phyloP scores from a whole-genome alignment of 2,888 invertebrate genomes.

The Andrena flavipes region DNA sequence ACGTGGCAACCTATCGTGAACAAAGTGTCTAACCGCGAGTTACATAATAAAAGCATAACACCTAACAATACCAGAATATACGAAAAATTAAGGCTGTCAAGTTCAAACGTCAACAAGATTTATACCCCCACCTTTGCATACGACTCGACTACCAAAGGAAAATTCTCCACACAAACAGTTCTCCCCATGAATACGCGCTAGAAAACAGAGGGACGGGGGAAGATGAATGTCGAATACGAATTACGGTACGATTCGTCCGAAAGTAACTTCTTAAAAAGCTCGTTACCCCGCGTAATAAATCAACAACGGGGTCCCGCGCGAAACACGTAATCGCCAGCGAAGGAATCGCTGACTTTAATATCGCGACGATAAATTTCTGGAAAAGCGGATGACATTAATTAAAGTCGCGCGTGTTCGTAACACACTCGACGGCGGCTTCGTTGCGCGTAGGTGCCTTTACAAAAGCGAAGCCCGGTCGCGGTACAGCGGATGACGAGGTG shows the following conservation, averaged over 20 bases:
- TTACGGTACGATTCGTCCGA: neutral
- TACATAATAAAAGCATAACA: too few species aligned
- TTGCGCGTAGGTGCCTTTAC: neutral
- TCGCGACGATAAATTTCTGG: conserved; percentile 9
- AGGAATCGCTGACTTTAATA: conserved; percentile 16
- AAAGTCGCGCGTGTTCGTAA: conserved; percentile 17
- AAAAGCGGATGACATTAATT: conserved; percentile 38
- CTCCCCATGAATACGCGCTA: neutral
- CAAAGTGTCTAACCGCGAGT: too few species aligned
- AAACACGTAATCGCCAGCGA: conserved; percentile 2
- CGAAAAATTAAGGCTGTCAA: too few species aligned
- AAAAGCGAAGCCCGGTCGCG: conserved; percentile 9
- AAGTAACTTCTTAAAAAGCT: conserved; percentile 1
- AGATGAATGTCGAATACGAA: conserved; percentile 5
- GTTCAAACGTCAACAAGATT: too few species aligned
- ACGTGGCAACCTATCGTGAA: too few species aligned
- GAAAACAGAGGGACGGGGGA: neutral
- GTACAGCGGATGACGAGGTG: conserved; percentile 10
- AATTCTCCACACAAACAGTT: neutral
- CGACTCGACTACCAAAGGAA: neutral
- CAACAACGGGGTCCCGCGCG: conserved; percentile 13
- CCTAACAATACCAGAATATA: too few species aligned
- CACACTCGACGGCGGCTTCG: conserved; percentile 2
- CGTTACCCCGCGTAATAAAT: conserved; percentile 15
- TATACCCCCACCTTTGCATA: too few species aligned